Conservation (phyloP, 2,797 vertebrate genomes). For the Poeciliopsis infans region DNA sequence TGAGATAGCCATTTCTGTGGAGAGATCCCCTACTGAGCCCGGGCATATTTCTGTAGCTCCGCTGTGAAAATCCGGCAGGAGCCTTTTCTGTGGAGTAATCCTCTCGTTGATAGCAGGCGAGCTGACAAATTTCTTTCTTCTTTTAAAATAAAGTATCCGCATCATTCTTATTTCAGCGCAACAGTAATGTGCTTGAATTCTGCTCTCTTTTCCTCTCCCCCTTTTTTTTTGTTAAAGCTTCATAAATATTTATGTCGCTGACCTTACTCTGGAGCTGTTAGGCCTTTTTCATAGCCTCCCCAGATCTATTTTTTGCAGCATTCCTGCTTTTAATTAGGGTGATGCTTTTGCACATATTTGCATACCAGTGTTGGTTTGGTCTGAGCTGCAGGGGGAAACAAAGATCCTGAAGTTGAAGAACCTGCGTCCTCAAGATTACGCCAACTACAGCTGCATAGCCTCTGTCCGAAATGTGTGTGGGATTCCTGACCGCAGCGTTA, state of each 20-base stretch:
- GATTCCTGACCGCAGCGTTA: slow-evolving; percentile 93
- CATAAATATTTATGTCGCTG: slow-evolving; percentile 56
- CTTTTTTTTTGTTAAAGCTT: slow-evolving; percentile 25
- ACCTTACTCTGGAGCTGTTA: slow-evolving; percentile 53
- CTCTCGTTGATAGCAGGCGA: slow-evolving; percentile 9
- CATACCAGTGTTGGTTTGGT: slow-evolving; percentile 76
- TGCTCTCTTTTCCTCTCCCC: slow-evolving; percentile 6
- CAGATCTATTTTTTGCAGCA: slow-evolving; percentile 20
- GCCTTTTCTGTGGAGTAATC: slow-evolving; percentile 35
- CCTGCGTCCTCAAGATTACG: slow-evolving; percentile 97
- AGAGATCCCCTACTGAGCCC: slow-evolving; percentile 49
- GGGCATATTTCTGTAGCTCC: slow-evolving; percentile 31
- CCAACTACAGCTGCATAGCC: slow-evolving; percentile 98
- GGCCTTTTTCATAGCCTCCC: slow-evolving; percentile 45
- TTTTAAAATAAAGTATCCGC: slow-evolving; percentile 4
- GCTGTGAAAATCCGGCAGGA: slow-evolving; percentile 25
- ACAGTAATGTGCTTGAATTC: slow-evolving; percentile 10
- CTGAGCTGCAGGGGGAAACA: slow-evolving; percentile 93
- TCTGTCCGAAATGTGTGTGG: slow-evolving; percentile 95
- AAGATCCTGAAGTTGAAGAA: slow-evolving; percentile 99
- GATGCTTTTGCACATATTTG: slow-evolving; percentile 77
- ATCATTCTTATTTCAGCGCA: slow-evolving; percentile 10
- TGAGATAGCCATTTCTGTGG: slow-evolving; percentile 36
- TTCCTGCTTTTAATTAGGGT: slow-evolving; percentile 43
- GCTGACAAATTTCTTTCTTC: slow-evolving; percentile 27